Evolutionary conservation across 2,888 invertebrate species (phyloP).

Genomic region (Andrena haemorrhoa): DNA sequence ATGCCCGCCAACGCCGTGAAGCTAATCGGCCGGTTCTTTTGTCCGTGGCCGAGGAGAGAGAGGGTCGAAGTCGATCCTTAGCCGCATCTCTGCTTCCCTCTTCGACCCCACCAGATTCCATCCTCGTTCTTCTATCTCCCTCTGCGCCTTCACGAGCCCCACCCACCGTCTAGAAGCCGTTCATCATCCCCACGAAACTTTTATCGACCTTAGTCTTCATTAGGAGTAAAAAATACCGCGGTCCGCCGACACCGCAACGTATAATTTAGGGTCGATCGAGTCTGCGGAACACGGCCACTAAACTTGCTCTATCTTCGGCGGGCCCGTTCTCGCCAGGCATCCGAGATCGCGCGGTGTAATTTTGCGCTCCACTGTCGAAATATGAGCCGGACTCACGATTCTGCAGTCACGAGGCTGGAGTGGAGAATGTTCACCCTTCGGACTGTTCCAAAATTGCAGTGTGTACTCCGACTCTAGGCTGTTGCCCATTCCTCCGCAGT

Average conservation of each 20-base stretch:
- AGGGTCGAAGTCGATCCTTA: not conserved
- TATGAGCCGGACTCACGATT: slow-evolving; percentile 8
- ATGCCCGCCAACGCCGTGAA: not conserved
- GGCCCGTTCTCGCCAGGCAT: not conserved
- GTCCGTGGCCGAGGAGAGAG: too few relatives aligned
- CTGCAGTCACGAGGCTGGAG: not conserved
- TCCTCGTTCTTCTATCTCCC: not conserved
- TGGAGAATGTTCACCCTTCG: slow-evolving; percentile 34
- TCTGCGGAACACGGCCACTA: slow-evolving; percentile 46
- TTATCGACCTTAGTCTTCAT: slow-evolving; percentile 55
- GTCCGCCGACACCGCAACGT: slow-evolving; percentile 63
- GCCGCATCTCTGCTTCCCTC: not conserved
- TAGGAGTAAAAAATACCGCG: slow-evolving; percentile 32
- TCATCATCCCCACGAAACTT: slow-evolving; percentile 57
- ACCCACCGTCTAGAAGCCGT: slow-evolving; percentile 53
- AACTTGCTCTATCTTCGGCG: slow-evolving; percentile 34
- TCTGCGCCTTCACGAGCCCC: slow-evolving; percentile 27
- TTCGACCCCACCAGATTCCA: not conserved
- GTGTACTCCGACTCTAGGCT: not conserved
- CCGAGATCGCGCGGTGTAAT: slow-evolving; percentile 7
- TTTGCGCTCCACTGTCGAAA: slow-evolving; percentile 27
- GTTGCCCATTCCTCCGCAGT: not conserved
- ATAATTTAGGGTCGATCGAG: slow-evolving; percentile 69
- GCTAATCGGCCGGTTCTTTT: not conserved
- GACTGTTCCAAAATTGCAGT: too few relatives aligned